A percentile compares a stretch with the other conserved stretches of the same genome.
These are phyloP conservation scores for Coptodon bakossiorum DNA, from an alignment of 2,113 vertebrate genomes.

Conservation along the genomic window DNA sequence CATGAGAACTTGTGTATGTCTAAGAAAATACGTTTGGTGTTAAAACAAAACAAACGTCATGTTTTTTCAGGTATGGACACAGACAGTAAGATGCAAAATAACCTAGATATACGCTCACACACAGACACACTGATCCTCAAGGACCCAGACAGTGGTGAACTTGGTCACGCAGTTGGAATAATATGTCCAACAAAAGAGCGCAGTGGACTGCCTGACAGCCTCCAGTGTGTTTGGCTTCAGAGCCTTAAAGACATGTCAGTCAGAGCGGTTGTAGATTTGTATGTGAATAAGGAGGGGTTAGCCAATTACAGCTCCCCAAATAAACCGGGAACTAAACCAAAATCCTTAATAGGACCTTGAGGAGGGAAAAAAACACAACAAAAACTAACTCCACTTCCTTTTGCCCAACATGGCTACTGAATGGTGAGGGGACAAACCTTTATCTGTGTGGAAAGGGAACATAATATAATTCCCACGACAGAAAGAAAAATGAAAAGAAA, in stretches of 20 bases:
- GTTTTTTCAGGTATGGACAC: neutral
- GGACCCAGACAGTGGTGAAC: neutral
- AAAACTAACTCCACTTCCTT: neutral
- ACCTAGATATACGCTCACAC: neutral
- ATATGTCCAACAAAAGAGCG: slow-evolving; percentile 33
- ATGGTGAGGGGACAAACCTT: slow-evolving; percentile 15
- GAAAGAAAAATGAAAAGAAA: neutral
- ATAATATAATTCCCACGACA: slow-evolving; percentile 38
- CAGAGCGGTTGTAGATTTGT: neutral
- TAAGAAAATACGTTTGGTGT: neutral
- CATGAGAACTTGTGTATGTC: neutral
- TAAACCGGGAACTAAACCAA: neutral
- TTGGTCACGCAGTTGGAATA: slow-evolving; percentile 23
- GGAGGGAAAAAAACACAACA: neutral
- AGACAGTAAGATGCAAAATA: neutral
- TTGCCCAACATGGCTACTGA: neutral
- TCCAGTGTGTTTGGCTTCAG: neutral
- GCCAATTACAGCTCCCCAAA: slow-evolving; percentile 1
- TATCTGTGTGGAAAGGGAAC: slow-evolving; percentile 36
- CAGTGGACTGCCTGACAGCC: slow-evolving; percentile 18
- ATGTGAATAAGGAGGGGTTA: neutral
- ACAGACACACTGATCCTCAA: neutral
- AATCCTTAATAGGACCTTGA: neutral
- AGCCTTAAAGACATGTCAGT: slow-evolving; percentile 16
- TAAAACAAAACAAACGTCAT: neutral